Base-by-base conservation (phyloP, 2,888 invertebrate species). In the Acrobasis repandana region DNA sequence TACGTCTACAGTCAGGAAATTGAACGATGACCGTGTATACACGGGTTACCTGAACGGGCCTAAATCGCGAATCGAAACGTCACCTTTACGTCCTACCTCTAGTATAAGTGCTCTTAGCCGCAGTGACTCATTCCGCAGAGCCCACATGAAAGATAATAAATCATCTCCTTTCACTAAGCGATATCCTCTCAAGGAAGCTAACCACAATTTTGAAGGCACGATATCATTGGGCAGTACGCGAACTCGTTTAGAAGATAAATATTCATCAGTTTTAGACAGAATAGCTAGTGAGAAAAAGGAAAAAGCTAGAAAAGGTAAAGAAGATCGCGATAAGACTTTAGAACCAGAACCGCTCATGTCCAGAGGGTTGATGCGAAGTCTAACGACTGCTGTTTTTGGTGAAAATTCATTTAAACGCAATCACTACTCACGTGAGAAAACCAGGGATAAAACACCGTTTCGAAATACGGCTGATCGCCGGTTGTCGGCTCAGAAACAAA, bases 161-260 rank as follows among this genome's bases (percentile, higher is more conserved):
- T 83, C 87, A 72, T 88, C 92, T 62, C 91, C 92, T 61, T 81
- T 84, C 67, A 83, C 83, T 63, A 88, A 88, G 79, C 80, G 89
- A 73, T 88, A 88, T 76, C 88, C 88, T 70, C 83, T 92, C 61
- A 88, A 88, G 71, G 92, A 93, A 78, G 76, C 92, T 69, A 90
- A 92, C 76, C 90, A 89, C 76, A 88, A 89, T 73, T 83, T 90
- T 67, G 90, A 91, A 64, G 80, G 70, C 65, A 77, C 83, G 14
- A 77, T 87, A 70, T 73, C 78, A 70, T 79, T 93, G 80, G 94
- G 94, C 52, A 89, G 88, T 64, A 95, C 95, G 33, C 93, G 96
- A 58, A 94, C 93, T 65, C 94, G 96, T 16, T 88, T 96, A 72
- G 96, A 96, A 88, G 96, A 96, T 79, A 96, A 96, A 84, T 96